A percentile compares a stretch with the other conserved stretches of the same genome.
phyloP scores from a whole-genome alignment of 92 coral and sea anemone species.

The Epizoanthus rinbou region DNA sequence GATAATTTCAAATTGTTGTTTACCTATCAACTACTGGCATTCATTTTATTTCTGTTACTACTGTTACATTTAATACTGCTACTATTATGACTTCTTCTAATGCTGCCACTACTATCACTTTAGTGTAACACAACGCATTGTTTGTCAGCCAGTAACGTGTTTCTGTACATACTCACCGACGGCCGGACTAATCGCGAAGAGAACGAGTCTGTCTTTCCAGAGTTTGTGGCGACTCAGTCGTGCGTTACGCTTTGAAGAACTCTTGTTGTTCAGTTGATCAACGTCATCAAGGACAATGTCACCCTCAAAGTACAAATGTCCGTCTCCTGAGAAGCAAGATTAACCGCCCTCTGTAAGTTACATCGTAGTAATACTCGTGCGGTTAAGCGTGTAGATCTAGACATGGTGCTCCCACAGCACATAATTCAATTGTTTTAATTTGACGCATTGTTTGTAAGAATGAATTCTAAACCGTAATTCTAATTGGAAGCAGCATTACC shows the following conservation, averaged over 20 bases:
- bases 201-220: slow-evolving; percentile 14
- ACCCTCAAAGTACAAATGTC: slow-evolving; percentile 25
- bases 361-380: not conserved
- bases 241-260: slow-evolving; percentile 15
- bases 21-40: not conserved
- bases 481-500: no score
- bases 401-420: no score
- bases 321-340: slow-evolving; percentile 6
- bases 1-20: not conserved
- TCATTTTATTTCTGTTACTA: no score
- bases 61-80: no score
- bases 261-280: not conserved
- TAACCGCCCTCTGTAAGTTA: not conserved
- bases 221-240: not conserved
- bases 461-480: no score
- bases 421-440: no score
- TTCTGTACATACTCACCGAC: not conserved
- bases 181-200: slow-evolving; percentile 25
- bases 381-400: no score
- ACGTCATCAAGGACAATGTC: slow-evolving; percentile 5
- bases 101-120: no score
- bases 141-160: not conserved
- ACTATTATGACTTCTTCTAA: no score
- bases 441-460: no score
- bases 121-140: not conserved